A percentile compares a stretch with the other conserved stretches of the same genome.
phyloP scores from a whole-genome alignment of 2,113 vertebrate species.

The Anolis carolinensis region DNA sequence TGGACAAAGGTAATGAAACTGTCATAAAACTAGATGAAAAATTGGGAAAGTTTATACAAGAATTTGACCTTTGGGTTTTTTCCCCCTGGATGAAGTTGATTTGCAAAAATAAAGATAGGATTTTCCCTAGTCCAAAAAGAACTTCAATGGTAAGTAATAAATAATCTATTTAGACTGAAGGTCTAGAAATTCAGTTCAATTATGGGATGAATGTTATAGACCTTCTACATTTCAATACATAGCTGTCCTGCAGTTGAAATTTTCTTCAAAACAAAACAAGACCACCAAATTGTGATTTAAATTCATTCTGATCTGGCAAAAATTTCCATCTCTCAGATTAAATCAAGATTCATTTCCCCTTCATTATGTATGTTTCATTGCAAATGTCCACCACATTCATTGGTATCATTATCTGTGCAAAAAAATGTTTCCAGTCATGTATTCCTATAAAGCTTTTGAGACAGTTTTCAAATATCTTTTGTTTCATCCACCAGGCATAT shows the following conservation, averaged over 20 bases:
- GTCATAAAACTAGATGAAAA: constrained; percentile 44
- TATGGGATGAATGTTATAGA: not conserved
- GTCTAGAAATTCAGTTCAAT: constrained; percentile 3
- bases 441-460: constrained; percentile 32
- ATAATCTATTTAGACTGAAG: not conserved
- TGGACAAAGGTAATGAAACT: constrained; percentile 64
- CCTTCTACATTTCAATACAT: not conserved
- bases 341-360: not conserved
- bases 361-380: not conserved
- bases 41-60: constrained; percentile 36
- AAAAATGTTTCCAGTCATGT: constrained; percentile 31
- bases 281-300: not conserved
- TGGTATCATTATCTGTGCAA: constrained; percentile 8
- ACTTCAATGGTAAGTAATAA: constrained; percentile 21
- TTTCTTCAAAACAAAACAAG: not conserved
- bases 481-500: constrained; percentile 33
- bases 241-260: constrained; percentile 13
- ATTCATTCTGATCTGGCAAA: constrained; percentile 4
- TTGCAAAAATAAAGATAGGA: constrained; percentile 21
- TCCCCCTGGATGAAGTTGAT: constrained; percentile 20
- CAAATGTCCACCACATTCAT: not conserved
- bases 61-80: constrained; percentile 60
- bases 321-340: not conserved
- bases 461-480: constrained; percentile 52
- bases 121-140: constrained; percentile 44